Evolutionary conservation across 2,888 invertebrate genomes (phyloP).

Genomic region (Polylopha cassiicola): DNA sequence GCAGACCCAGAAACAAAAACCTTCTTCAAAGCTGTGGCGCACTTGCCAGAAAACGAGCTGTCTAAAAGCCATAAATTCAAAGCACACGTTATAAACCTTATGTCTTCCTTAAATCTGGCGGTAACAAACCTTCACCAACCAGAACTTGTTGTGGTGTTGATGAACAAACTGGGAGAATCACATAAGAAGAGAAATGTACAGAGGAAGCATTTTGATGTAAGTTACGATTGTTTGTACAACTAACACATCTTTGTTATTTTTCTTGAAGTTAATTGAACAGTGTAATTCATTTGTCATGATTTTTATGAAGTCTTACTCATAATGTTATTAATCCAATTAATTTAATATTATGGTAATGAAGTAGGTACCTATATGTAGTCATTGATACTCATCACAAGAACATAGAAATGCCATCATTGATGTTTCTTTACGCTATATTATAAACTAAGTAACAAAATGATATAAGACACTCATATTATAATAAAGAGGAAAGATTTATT

Average conservation of each 20-base stretch:
- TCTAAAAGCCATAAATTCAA: slow-evolving; percentile 38
- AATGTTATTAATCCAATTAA: too few species aligned
- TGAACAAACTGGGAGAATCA: slow-evolving; percentile 50
- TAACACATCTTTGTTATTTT: not conserved
- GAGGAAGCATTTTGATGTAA: slow-evolving; percentile 47
- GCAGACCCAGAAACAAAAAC: slow-evolving; percentile 41
- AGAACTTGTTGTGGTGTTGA: slow-evolving; percentile 45
- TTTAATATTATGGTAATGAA: too few species aligned
- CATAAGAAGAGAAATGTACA: slow-evolving; percentile 40
- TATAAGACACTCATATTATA: too few species aligned
- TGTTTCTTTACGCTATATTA: too few species aligned
- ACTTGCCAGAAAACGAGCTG: slow-evolving; percentile 39
- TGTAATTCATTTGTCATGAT: too few species aligned
- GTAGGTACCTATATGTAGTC: too few species aligned
- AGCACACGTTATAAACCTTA: slow-evolving; percentile 53
- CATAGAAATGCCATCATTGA: too few species aligned
- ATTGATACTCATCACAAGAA: too few species aligned
- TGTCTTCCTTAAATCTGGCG: slow-evolving; percentile 43
- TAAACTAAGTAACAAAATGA: too few species aligned
- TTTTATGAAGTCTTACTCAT: too few species aligned
- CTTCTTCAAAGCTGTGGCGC: slow-evolving; percentile 46
- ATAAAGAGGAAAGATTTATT: too few species aligned
- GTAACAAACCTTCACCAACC: slow-evolving; percentile 46
- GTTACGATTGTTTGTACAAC: slow-evolving; percentile 17
- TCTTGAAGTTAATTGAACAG: too few species aligned